Conservation (phyloP, 2,888 invertebrate species). For the Abscondita cerata region DNA sequence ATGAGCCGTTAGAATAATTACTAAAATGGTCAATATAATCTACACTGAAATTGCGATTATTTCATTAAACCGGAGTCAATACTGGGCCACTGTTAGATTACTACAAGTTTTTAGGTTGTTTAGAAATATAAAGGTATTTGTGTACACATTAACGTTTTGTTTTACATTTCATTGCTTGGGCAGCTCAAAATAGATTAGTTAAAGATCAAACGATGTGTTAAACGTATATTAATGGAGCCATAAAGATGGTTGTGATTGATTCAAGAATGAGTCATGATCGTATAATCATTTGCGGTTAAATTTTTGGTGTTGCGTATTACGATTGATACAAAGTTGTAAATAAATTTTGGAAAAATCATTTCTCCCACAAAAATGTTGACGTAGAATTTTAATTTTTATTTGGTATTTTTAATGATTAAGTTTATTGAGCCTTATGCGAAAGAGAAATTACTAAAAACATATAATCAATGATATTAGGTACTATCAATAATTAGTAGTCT, state of each 20-base stretch:
- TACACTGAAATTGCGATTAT: conserved; percentile 16
- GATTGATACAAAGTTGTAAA: too few species aligned
- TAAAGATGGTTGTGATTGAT: conserved; percentile 17
- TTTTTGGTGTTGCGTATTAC: neutral
- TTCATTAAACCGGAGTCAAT: conserved; percentile 8
- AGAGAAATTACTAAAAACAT: too few species aligned
- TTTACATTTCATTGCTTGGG: conserved; percentile 8
- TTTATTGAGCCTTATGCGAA: too few species aligned
- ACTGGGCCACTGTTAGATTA: conserved; percentile 1
- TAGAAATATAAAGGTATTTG: neutral
- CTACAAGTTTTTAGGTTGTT: conserved; percentile 1
- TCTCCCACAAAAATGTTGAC: too few species aligned
- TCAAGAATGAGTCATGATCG: conserved; percentile 10
- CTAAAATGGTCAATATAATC: conserved; percentile 38
- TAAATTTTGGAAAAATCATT: too few species aligned
- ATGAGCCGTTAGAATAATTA: conserved; percentile 43
- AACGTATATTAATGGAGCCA: conserved; percentile 13
- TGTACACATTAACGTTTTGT: conserved; percentile 5
- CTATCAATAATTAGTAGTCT: too few species aligned
- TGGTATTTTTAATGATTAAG: too few species aligned
- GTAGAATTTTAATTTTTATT: too few species aligned
- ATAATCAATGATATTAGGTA: too few species aligned
- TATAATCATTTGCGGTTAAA: conserved; percentile 4
- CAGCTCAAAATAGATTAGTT: conserved; percentile 8
- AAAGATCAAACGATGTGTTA: conserved; percentile 14